phyloP scores from a whole-genome alignment of 2,113 vertebrate species.

The Deroptyus accipitrinus region DNA sequence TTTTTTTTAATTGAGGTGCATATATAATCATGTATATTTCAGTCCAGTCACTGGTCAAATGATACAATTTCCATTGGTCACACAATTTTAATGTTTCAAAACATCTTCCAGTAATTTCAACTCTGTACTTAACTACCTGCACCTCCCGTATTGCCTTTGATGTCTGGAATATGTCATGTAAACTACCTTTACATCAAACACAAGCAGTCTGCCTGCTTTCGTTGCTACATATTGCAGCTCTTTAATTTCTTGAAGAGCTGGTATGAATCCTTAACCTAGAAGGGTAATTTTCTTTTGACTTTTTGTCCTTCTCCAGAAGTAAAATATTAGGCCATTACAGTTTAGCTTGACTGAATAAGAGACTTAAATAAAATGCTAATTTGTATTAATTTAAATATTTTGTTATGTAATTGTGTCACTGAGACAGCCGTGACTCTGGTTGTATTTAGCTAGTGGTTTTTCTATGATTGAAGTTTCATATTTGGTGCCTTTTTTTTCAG shows the following conservation, averaged over 20 bases:
- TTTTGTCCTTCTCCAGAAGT: background rate
- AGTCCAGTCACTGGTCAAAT: background rate
- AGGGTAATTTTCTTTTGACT: background rate
- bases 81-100: background rate
- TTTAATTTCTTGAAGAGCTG: background rate
- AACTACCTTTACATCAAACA: background rate
- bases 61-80: background rate
- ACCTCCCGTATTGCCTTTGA: background rate
- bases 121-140: background rate
- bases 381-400: background rate
- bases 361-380: background rate
- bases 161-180: background rate
- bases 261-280: background rate
- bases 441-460: background rate
- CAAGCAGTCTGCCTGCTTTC: background rate
- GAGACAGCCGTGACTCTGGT: background rate
- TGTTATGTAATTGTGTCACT: background rate
- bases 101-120: background rate
- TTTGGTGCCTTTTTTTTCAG: background rate
- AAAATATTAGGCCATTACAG: background rate
- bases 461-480: background rate
- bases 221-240: background rate
- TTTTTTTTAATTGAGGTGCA: background rate
- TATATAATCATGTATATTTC: background rate
- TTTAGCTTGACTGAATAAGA: background rate